Base-by-base conservation (phyloP, 2,113 vertebrate species). In the Acrocephalus arundinaceus region DNA sequence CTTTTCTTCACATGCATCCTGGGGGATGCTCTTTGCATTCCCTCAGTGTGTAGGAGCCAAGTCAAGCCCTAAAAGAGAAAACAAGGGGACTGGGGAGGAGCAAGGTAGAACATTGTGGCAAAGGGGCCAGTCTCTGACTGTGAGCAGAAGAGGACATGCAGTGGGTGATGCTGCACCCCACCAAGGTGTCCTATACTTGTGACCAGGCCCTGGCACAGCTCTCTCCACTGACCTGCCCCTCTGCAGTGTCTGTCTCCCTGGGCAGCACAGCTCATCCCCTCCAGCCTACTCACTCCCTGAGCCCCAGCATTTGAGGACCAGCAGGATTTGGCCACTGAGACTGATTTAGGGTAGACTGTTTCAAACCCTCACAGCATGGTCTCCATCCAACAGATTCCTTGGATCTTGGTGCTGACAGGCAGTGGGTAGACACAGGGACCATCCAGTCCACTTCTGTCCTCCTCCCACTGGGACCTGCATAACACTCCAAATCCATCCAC, bases 61-160 rank as follows among this genome's bases (percentile, higher is more conserved):
- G 9, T 15, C 23, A 70, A 85, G 33, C 41, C 27, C 55, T 73
- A 25, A 18, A 73, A 74, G 14, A 35, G 11, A 41, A 72, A 84
- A 30, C 1, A 2, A 3, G 1, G 10, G 46, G 17, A 45, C 15
- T 7, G 22, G 3, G 15, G 22, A 48, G 30, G 15, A 59, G 10
- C 0, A 0, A 72, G 45, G 22, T 25, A n/a, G 22, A 45, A 30
- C 0, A 1, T 6, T 31, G 39, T 43, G 41, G n/a, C n/a, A 86
- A 79, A 49, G 21, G 14, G 16, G 11, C 13, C 25, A 5, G 16
- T 15, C 20, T 55, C 46, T 43, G 81, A 5, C 21, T 68, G 28
- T 68, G 39, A 67, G 37, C 8, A 21, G 58, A 24, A 89, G 39
- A 6, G 16, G 28, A 52, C 13, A 14, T 5, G 8, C 30, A 39